phyloP scores from a whole-genome alignment of 2,113 vertebrate genomes.

The Seriola quinqueradiata region DNA sequence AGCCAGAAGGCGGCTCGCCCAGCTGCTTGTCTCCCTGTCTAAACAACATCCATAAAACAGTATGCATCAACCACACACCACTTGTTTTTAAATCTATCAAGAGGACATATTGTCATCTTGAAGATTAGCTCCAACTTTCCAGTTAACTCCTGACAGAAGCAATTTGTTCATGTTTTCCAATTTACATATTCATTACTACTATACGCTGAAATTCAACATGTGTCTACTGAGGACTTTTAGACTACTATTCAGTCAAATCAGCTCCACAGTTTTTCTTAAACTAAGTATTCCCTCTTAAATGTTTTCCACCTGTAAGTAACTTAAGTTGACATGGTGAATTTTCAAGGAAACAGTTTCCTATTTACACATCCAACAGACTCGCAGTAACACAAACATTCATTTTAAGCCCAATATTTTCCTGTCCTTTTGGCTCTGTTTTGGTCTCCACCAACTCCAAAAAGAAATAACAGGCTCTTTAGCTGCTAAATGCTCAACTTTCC shows the following conservation, averaged over 20 bases:
- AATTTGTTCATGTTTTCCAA: background rate
- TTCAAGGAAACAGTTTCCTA: background rate
- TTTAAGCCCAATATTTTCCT: too few species aligned
- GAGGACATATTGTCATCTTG: background rate
- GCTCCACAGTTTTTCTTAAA: background rate
- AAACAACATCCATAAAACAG: constrained; percentile 43
- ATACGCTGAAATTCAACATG: background rate
- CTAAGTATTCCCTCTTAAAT: background rate
- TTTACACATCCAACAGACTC: background rate
- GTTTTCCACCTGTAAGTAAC: too few species aligned
- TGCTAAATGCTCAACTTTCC: background rate
- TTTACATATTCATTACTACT: background rate
- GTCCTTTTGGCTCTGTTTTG: too few species aligned
- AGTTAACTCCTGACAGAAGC: background rate
- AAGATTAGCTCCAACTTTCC: constrained; percentile 19
- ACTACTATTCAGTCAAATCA: background rate
- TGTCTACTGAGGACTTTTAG: background rate
- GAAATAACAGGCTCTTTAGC: too few species aligned
- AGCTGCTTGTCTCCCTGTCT: constrained; percentile 29
- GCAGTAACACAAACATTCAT: too few species aligned
- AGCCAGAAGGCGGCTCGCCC: constrained; percentile 49
- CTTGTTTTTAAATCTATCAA: constrained; percentile 26
- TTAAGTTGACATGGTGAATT: background rate
- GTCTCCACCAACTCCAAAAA: too few species aligned
- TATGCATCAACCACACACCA: constrained; percentile 8